phyloP scores from a whole-genome alignment of 1,140 invertebrate genomes.

The Globodera ellingtonae region DNA sequence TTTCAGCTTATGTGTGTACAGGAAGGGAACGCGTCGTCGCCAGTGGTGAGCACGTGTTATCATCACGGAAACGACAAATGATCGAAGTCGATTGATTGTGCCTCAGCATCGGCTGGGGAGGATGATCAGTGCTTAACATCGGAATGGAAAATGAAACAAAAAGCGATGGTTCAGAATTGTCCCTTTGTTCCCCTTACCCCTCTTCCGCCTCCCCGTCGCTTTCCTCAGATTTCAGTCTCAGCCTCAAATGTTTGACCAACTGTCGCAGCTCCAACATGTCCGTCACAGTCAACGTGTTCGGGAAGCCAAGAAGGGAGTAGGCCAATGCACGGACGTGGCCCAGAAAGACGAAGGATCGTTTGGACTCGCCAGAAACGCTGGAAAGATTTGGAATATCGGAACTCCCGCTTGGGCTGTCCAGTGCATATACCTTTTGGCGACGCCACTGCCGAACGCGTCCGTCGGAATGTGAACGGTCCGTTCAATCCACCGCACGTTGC shows the following conservation, averaged over 20 bases:
- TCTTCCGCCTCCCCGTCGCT: not conserved
- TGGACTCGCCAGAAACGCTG: not conserved
- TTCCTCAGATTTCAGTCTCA: not conserved
- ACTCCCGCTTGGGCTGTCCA: too few species aligned
- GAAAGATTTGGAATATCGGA: not conserved
- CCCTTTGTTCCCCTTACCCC: not conserved
- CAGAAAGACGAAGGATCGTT: slow-evolving; percentile 2
- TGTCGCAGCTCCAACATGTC: not conserved
- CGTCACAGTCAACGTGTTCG: not conserved
- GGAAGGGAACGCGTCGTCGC: too few species aligned
- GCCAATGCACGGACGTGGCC: slow-evolving; percentile 11
- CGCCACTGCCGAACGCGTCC: slow-evolving; percentile 2
- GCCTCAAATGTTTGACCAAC: slow-evolving; percentile 2
- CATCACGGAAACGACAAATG: not conserved
- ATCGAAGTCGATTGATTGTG: not conserved
- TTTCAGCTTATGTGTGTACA: too few species aligned
- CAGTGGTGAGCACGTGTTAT: not conserved
- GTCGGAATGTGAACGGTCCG: slow-evolving; percentile 18
- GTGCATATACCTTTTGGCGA: not conserved
- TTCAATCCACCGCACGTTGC: slow-evolving; percentile 29
- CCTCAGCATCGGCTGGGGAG: not conserved
- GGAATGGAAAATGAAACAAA: too few species aligned
- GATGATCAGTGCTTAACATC: too few species aligned
- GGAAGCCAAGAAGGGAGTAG: slow-evolving; percentile 23
- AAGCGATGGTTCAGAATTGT: too few species aligned